phyloP scores from a whole-genome alignment of 2,797 vertebrate species.

The Gymnocypris eckloni region DNA sequence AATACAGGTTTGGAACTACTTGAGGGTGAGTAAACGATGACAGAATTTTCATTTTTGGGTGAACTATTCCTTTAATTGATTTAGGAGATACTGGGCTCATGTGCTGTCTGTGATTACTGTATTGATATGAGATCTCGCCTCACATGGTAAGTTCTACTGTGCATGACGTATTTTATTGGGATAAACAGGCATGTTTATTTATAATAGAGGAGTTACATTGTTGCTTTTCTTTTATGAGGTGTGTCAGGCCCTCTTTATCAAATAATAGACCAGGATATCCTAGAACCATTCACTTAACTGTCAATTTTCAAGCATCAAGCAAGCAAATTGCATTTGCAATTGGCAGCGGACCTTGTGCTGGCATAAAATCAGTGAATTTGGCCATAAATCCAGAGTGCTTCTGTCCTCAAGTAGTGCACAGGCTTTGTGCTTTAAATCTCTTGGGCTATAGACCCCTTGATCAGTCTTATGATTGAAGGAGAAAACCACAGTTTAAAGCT shows the following conservation, averaged over 20 bases:
- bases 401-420: slow-evolving; percentile 4
- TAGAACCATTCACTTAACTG: slow-evolving; percentile 32
- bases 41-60: too few relatives aligned
- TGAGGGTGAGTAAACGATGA: too few relatives aligned
- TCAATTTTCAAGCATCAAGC: slow-evolving; percentile 18
- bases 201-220: not conserved
- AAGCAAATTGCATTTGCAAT: slow-evolving; percentile 22
- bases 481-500: not conserved
- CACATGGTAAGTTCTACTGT: not conserved
- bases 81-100: not conserved
- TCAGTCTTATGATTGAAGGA: not conserved
- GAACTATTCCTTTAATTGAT: not conserved
- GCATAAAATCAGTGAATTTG: slow-evolving; percentile 25
- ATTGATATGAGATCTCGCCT: not conserved
- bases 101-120: not conserved
- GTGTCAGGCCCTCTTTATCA: not conserved
- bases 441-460: slow-evolving; percentile 6
- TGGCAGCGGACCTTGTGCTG: slow-evolving; percentile 5
- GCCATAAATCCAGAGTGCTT: not conserved
- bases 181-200: not conserved
- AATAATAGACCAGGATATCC: slow-evolving; percentile 17
- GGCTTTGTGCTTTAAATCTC: slow-evolving; percentile 18
- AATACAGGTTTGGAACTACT: too few relatives aligned
- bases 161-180: not conserved
- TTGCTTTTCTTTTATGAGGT: not conserved